Evolutionary conservation across 2,888 invertebrate species (phyloP), one percentile per base, ranked within the genome.

Genomic region (Plutella xylostella): DNA sequence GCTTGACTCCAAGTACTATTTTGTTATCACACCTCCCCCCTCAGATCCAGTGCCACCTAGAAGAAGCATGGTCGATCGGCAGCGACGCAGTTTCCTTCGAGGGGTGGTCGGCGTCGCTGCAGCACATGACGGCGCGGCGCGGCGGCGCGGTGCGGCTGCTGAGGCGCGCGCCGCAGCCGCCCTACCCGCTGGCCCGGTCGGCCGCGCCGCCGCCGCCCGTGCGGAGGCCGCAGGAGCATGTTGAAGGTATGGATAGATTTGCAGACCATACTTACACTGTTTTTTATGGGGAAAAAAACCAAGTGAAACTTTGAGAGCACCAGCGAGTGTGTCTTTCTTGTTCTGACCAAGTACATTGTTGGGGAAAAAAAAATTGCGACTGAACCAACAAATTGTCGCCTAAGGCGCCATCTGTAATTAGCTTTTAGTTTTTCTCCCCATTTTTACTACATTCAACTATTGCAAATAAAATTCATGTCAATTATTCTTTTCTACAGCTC

Each of bases 111-210:
- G 90, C 92, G 46, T 90, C 92, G 61, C 91, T 92, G 64, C 89
- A 87, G 56, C 91, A 90, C 67, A 78, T 92, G 57, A 91, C 91
- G 40, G 87, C 89, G 44, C 86, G 91, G 60, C 87, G 90, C 60
- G 70, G 55, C 56, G 62, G 55, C 50, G 53, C 58, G 48, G 56
- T 66, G 62, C 71, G 76, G 0, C 60, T 72, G 49, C 55, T 95
- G 55, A 85, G 93, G 20, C 86, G 95, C 49, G 88, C 89, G 28
- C 89, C 91, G 55, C 92, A 92, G 72, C 92, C 93, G 19, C 93
- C 94, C 31, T 94, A 94, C 85, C 94, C 94, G 45, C 78, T 92
- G 56, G 89, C 92, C 14, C 90, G 91, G 70, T 83, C 90, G 12
- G 86, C 86, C 44, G 70, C 84, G 41, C 40, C 28, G 42, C 51